These are phyloP conservation scores for Sebastes hubbsi DNA, from an alignment of 2,797 vertebrate genomes.

Conservation along the genomic window DNA sequence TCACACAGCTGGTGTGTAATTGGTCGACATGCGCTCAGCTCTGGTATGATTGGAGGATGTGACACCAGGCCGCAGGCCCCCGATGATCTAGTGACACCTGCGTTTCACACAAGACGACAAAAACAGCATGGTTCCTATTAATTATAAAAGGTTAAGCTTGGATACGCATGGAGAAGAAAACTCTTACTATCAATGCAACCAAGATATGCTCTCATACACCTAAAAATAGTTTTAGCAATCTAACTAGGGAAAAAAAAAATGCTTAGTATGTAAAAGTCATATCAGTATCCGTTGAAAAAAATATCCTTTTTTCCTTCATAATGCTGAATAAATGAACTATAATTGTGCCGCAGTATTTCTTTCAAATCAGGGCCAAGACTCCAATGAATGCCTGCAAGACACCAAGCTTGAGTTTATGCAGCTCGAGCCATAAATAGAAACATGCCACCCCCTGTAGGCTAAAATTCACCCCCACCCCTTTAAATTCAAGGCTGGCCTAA, in stretches of 20 bases:
- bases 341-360: slow-evolving; percentile 24
- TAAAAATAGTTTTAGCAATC: slow-evolving; percentile 25
- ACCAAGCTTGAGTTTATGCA: slow-evolving; percentile 60
- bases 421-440: slow-evolving; percentile 75
- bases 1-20: slow-evolving; percentile 56
- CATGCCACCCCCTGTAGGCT: slow-evolving; percentile 74
- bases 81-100: slow-evolving; percentile 40
- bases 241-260: background rate
- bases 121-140: slow-evolving; percentile 31
- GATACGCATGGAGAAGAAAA: background rate
- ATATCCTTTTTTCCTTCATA: background rate
- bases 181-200: background rate
- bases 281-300: background rate
- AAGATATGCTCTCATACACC: background rate
- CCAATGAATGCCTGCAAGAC: slow-evolving; percentile 64
- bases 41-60: slow-evolving; percentile 39
- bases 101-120: slow-evolving; percentile 42
- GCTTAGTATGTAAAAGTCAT: background rate
- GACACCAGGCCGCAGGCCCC: slow-evolving; percentile 18
- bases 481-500: slow-evolving; percentile 72
- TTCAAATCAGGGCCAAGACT: slow-evolving; percentile 46
- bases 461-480: slow-evolving; percentile 55
- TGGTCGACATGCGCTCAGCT: slow-evolving; percentile 46
- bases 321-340: background rate
- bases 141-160: slow-evolving; percentile 26